Conservation (phyloP, 2,113 vertebrate species). For the Coreoperca whiteheadi region DNA sequence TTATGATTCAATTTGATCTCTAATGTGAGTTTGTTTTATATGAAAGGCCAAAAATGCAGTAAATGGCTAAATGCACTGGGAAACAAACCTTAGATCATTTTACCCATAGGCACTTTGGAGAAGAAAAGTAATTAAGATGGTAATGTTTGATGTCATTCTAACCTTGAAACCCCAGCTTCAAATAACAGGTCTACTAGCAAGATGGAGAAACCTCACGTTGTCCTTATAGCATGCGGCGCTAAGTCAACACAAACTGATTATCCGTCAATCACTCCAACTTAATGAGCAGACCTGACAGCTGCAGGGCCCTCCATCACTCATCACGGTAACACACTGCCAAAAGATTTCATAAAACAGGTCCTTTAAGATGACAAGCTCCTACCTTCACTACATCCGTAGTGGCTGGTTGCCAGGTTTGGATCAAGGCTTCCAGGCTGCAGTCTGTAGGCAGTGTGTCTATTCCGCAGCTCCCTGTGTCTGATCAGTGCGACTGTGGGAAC, state of each 20-base stretch:
- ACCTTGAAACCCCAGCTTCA: conserved; percentile 53
- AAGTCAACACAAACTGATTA: conserved; percentile 80
- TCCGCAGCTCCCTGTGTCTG: conserved; percentile 69
- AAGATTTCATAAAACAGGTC: conserved; percentile 55
- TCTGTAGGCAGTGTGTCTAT: conserved; percentile 54
- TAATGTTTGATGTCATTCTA: conserved; percentile 28
- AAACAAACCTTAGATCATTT: neutral
- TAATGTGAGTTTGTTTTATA: neutral
- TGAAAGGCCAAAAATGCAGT: neutral
- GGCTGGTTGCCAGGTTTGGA: conserved; percentile 55
- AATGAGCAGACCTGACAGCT: conserved; percentile 76
- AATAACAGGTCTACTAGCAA: conserved; percentile 32
- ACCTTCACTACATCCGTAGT: conserved; percentile 74
- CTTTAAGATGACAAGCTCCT: conserved; percentile 61
- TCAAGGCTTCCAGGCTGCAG: conserved; percentile 49
- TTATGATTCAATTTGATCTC: neutral
- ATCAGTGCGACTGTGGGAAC: conserved; percentile 82
- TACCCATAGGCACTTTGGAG: neutral
- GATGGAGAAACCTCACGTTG: conserved; percentile 57
- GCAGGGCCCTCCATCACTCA: conserved; percentile 71
- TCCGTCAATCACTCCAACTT: conserved; percentile 74
- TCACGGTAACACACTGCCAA: conserved; percentile 58
- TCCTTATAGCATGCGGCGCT: conserved; percentile 57
- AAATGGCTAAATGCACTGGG: neutral
- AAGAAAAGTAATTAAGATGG: conserved; percentile 17